Evolutionary conservation across 2,113 vertebrate species (phyloP).

Genomic region (Baryphthengus martii): DNA sequence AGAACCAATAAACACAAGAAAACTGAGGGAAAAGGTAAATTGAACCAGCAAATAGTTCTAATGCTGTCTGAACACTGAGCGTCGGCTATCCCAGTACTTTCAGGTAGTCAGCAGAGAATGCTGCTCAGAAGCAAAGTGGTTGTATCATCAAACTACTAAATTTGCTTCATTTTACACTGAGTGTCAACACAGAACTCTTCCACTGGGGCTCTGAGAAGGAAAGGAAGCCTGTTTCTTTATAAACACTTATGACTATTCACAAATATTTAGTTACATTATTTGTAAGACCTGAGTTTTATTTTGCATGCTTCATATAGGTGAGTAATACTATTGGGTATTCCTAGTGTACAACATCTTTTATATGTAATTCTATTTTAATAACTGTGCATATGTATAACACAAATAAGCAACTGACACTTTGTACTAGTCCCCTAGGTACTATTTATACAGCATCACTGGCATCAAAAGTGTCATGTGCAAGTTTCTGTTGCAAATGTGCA

Average conservation of each 20-base stretch:
- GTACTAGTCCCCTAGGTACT: not conserved
- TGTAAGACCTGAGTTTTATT: not conserved
- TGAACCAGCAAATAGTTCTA: not conserved
- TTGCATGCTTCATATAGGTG: not conserved
- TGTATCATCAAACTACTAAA: not conserved
- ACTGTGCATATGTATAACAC: not conserved
- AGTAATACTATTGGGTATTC: not conserved
- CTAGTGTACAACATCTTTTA: not conserved
- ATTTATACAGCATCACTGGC: not conserved
- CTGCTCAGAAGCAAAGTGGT: not conserved
- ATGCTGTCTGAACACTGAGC: not conserved
- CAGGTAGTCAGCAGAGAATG: not conserved
- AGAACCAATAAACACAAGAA: not conserved
- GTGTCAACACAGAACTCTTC: not conserved
- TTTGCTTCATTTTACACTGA: not conserved
- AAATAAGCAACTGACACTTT: not conserved
- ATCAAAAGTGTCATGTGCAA: not conserved
- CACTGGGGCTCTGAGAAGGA: not conserved
- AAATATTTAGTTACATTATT: not conserved
- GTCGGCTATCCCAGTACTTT: not conserved
- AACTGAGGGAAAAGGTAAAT: not conserved
- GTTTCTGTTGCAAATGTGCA: not conserved
- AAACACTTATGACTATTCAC: not conserved
- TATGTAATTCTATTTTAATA: not conserved
- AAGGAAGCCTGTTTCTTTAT: not conserved